Evolutionary conservation across 1,140 invertebrate species (phyloP).

Genomic region (Panagrolaimus sp.): DNA sequence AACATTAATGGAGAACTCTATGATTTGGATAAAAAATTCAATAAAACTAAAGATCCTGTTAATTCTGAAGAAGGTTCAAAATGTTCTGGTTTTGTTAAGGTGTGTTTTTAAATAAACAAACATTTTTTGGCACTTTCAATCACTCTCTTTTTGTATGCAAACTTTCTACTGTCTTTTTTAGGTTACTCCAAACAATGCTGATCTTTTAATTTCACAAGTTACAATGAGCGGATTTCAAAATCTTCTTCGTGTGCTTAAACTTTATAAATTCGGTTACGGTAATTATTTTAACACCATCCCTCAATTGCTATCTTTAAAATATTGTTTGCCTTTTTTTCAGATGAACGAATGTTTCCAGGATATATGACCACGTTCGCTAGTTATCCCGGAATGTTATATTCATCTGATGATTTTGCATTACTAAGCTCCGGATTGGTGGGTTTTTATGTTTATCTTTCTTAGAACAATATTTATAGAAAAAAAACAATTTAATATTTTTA

Average conservation of each 20-base stretch:
- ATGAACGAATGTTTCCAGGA: constrained; percentile 64
- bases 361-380: constrained; percentile 69
- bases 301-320: background rate
- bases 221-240: constrained; percentile 71
- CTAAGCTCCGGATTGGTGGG: constrained; percentile 64
- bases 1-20: constrained; percentile 66
- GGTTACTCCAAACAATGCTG: constrained; percentile 60
- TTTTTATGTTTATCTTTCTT: no score
- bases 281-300: background rate
- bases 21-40: constrained; percentile 65
- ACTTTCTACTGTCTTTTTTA: background rate
- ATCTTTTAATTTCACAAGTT: constrained; percentile 67
- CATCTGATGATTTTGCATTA: constrained; percentile 79
- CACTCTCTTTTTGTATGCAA: constrained; percentile 63
- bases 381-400: constrained; percentile 77
- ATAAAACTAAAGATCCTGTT: constrained; percentile 50
- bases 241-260: constrained; percentile 82
- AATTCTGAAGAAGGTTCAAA: constrained; percentile 59
- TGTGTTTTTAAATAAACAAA: no score
- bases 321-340: constrained; percentile 16
- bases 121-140: no score
- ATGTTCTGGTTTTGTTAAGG: constrained; percentile 67
- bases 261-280: constrained; percentile 74
- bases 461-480: no score
- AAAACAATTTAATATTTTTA: constrained; percentile 30